These are phyloP conservation scores for Hepsetus odoe DNA, from an alignment of 2,113 vertebrate genomes.

Conservation along the genomic window DNA sequence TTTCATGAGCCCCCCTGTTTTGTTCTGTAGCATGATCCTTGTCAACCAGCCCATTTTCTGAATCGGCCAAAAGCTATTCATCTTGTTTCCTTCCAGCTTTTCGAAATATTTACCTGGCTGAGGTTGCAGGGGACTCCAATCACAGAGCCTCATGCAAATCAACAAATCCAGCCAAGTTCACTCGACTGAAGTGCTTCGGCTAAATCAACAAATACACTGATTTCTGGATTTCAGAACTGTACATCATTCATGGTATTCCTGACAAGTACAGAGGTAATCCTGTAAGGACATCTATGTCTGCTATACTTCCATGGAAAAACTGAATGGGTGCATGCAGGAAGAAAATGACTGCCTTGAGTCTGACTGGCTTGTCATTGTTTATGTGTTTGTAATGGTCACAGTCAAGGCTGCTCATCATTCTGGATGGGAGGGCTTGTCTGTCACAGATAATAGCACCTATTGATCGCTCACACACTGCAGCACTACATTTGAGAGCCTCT, in stretches of 20 bases:
- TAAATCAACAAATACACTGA: background rate
- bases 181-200: background rate
- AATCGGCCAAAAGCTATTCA: background rate
- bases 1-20: background rate
- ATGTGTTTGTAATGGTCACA: background rate
- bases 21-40: background rate
- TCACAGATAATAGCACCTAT: no score
- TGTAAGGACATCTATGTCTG: background rate
- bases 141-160: background rate
- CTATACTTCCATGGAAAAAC: background rate
- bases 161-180: background rate
- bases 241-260: background rate
- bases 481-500: no score
- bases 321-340: background rate
- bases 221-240: background rate
- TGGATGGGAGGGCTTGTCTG: no score
- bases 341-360: background rate
- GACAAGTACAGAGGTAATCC: background rate
- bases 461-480: no score
- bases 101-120: background rate
- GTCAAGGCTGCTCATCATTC: no score
- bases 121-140: background rate
- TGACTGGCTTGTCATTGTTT: background rate
- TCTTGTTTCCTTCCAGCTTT: background rate
- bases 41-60: background rate